phyloP scores from a whole-genome alignment of 1,140 invertebrate genomes.

The Drosophila leontia region DNA sequence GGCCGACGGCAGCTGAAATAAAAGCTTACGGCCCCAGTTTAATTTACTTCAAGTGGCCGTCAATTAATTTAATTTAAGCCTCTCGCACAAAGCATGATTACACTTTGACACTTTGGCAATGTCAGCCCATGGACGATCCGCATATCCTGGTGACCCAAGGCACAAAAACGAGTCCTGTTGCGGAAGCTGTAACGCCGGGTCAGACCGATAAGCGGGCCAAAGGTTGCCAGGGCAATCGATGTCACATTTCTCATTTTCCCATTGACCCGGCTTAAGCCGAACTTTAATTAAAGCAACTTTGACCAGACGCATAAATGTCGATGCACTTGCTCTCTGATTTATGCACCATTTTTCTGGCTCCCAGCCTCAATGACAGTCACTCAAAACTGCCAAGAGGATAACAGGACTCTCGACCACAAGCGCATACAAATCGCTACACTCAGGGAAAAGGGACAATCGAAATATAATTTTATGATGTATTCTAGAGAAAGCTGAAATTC shows the following conservation, averaged over 20 bases:
- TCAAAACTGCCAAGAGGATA: conserved; percentile 1
- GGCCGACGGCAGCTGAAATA: conserved; percentile 34
- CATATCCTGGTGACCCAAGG: conserved; percentile 12
- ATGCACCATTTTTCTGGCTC: conserved; percentile 38
- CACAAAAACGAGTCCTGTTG: conserved; percentile 2
- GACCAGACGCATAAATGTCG: conserved; percentile 16
- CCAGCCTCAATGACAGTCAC: not conserved
- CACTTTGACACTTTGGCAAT: conserved; percentile 80
- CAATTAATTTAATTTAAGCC: conserved; percentile 83
- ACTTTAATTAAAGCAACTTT: conserved; percentile 46
- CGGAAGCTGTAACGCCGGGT: not conserved
- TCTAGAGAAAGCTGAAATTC: too few species aligned
- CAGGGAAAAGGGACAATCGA: not conserved
- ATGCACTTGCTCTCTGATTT: conserved; percentile 43
- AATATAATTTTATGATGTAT: not conserved
- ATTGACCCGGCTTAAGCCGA: conserved; percentile 1
- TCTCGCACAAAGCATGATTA: conserved; percentile 66
- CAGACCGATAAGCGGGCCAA: conserved; percentile 21
- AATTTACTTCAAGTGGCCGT: conserved; percentile 79
- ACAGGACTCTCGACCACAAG: conserved; percentile 2
- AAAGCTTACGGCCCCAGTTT: conserved; percentile 61
- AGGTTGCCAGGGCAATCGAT: conserved; percentile 38
- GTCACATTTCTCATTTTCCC: conserved; percentile 4
- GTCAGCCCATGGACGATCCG: conserved; percentile 1
- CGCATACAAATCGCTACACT: conserved; percentile 12